Percentiles rank a stretch among this genome's conserved stretches.
Evolutionary conservation across 2,888 invertebrate species (phyloP).

Genomic region (Ischnus inquisitorius): DNA sequence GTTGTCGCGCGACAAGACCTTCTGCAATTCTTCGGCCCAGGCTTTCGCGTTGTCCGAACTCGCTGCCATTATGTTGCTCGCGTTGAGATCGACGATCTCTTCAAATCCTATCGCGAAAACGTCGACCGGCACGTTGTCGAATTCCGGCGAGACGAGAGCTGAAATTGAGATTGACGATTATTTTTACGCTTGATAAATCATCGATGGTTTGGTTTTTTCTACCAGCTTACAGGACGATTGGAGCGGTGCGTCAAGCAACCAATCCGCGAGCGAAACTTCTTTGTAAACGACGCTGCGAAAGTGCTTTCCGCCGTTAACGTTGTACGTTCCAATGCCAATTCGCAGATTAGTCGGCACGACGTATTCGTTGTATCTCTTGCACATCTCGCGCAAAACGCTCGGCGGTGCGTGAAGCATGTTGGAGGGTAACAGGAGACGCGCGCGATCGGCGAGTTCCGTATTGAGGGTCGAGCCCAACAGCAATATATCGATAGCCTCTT

Average conservation of each 20-base stretch:
- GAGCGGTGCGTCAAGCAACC: conserved; percentile 93
- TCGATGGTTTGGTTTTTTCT: too few relatives aligned
- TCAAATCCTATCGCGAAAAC: conserved; percentile 99
- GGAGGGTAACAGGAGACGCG: conserved; percentile 94
- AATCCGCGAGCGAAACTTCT: conserved; percentile 94
- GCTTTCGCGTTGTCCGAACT: conserved; percentile 96
- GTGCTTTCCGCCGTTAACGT: conserved; percentile 99
- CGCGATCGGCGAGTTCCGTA: conserved; percentile 96
- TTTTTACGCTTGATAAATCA: background rate
- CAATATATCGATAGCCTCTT: conserved; percentile 98
- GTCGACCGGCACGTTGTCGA: conserved; percentile 91
- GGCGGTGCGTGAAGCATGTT: conserved; percentile 95
- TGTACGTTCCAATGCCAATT: conserved; percentile 98
- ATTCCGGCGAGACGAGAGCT: conserved; percentile 84
- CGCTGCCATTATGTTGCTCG: conserved; percentile 98
- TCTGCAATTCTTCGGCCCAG: conserved; percentile 98
- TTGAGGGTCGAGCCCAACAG: conserved; percentile 96
- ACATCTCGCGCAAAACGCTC: conserved; percentile 93
- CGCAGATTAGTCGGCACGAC: conserved; percentile 90
- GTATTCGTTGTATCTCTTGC: conserved; percentile 93
- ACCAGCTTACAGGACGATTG: conserved; percentile 80
- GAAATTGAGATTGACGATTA: conserved; percentile 28
- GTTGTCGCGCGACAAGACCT: conserved; percentile 94
- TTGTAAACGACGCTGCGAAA: conserved; percentile 98
- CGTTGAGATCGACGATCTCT: conserved; percentile 99